A percentile compares a stretch with the other conserved stretches of the same genome.
Conservation (phyloP, 2,797 vertebrate genomes). For the Lacerta viridis region DNA sequence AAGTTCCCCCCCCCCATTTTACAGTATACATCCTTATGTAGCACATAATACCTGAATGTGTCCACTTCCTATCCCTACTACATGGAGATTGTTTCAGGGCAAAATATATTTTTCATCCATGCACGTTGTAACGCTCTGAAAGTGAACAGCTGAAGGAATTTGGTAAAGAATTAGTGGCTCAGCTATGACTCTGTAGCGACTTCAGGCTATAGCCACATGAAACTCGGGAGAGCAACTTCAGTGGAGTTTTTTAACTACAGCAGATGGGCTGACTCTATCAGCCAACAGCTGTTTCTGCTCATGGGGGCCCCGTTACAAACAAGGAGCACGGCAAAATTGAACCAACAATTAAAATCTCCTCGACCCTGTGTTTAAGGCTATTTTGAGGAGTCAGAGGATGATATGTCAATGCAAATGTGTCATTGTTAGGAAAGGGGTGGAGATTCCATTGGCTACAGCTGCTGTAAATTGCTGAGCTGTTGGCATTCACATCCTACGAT, state of each 20-base stretch:
- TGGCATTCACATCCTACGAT: conserved; percentile 26
- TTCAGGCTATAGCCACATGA: conserved; percentile 15
- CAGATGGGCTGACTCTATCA: conserved; percentile 37
- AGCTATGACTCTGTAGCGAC: not conserved
- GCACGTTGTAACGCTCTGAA: not conserved
- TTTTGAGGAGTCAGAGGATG: conserved; percentile 44
- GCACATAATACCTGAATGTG: not conserved
- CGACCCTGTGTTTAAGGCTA: conserved; percentile 42
- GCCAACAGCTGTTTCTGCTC: conserved; percentile 36
- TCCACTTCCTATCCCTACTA: not conserved
- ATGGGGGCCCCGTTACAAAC: not conserved
- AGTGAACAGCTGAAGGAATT: conserved; percentile 3
- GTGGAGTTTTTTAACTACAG: not conserved
- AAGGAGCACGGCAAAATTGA: conserved; percentile 32
- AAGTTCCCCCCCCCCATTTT: no score
- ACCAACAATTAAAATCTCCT: conserved; percentile 46
- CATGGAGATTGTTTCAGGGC: not conserved
- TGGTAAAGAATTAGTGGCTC: conserved; percentile 5
- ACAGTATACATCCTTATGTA: not conserved
- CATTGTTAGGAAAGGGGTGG: conserved; percentile 40
- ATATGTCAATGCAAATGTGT: conserved; percentile 35
- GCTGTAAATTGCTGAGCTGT: conserved; percentile 38
- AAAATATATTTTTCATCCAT: not conserved
- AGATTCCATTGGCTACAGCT: conserved; percentile 37
- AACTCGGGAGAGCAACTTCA: conserved; percentile 27